Evolutionary conservation across 2,113 vertebrate genomes (phyloP), one percentile per base, ranked within the genome.

Genomic region (Tachysurus vachellii): DNA sequence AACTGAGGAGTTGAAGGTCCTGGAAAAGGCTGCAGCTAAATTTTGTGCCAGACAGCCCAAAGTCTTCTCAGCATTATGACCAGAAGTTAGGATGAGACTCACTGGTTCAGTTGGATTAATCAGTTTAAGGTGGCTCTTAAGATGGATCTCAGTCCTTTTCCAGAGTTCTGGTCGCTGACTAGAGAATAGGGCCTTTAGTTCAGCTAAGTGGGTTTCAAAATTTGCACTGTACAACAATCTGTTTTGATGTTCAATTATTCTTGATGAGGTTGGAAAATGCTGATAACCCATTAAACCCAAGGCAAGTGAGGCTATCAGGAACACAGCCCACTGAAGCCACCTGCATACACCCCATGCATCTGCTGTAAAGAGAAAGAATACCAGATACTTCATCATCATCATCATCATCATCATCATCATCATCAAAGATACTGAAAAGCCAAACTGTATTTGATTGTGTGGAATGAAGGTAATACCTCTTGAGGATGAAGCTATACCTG

Each of bases 31-130:
- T 1, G 92, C 62, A 0, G 97, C 97, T 64, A 99, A 79, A 0
- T 12, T 76, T 54, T 77, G 1, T 47, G 97, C 96, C 50, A 99
- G 92, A 92, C 98, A 99, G 21, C 36, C 92, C 88, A 99, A 92
- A 0, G 98, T 99, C 88, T 11, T 87, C 90, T 96, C 91, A 0
- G 91, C 96, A 17, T 89, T 42, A 14, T 31, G 91, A 6, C 97
- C 97, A 0, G 97, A 96, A 0, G 97, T 93, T 57, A 99, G 93
- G 81, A 98, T 97, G 90, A 99, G 2, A 81, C 95, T 97, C 91
- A 97, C 96, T 0, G 98, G 98, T 89, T 98, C 96, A 0, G 93
- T 92, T 80, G 94, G 97, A 4, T 89, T 87, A 0, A 94, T 91
- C 0, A 87, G 66, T 23, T 95, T 95, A 80, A 99, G 96, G 92